A percentile compares a stretch with the other conserved stretches of the same genome.
phyloP scores from a whole-genome alignment of 2,797 vertebrate species.

The Pangasius macronema region DNA sequence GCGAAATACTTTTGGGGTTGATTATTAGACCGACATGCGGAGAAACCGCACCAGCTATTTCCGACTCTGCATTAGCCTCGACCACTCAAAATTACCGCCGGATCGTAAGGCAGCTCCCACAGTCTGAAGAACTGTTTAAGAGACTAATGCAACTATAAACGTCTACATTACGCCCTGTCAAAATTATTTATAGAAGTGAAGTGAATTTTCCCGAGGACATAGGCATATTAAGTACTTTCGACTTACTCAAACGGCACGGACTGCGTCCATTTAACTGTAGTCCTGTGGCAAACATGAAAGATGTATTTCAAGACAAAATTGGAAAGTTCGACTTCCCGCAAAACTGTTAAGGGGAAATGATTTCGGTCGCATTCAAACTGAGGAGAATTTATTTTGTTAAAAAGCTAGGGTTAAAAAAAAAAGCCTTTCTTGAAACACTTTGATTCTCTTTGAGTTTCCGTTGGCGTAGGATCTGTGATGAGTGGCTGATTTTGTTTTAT shows the following conservation, averaged over 20 bases:
- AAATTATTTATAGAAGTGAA: conserved; percentile 39
- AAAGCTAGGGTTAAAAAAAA: neutral
- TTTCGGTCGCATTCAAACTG: neutral
- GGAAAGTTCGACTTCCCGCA: conserved; percentile 3
- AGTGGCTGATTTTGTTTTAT: neutral
- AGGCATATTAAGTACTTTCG: neutral
- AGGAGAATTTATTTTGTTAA: neutral
- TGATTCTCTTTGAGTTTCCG: conserved; percentile 18
- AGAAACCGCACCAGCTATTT: conserved; percentile 43
- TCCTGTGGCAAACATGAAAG: conserved; percentile 18
- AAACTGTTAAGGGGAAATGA: conserved; percentile 8
- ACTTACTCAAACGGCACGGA: neutral
- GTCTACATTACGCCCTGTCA: conserved; percentile 34
- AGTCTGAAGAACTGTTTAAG: conserved; percentile 35
- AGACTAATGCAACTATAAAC: conserved; percentile 38
- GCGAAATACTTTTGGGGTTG: conserved; percentile 38
- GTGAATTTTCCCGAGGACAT: conserved; percentile 4
- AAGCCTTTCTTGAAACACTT: conserved; percentile 16
- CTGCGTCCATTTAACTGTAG: neutral
- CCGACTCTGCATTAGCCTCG: conserved; percentile 15
- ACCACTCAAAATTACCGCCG: conserved; percentile 6
- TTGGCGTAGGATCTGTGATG: neutral
- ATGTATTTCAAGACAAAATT: conserved; percentile 1
- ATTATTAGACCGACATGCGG: conserved; percentile 45
- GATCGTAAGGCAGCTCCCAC: conserved; percentile 26